Conservation (phyloP, 2,888 invertebrate species). For the Eupsilia transversa region DNA sequence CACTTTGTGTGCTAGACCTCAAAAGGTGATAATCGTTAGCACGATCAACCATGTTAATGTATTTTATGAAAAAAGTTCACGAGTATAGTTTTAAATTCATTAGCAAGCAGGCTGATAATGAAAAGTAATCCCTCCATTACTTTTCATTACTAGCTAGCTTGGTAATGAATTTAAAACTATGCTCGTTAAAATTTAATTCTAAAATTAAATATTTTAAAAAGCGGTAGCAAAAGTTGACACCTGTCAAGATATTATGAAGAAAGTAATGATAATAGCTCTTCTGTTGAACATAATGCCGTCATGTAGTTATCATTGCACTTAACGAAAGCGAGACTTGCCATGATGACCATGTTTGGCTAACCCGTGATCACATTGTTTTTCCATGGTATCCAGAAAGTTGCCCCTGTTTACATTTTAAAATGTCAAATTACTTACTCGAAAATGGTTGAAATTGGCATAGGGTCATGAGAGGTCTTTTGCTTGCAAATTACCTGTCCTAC, state of each 20-base stretch:
- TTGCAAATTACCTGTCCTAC: no score
- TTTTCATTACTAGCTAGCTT: no score
- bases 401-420: no score
- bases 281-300: background rate
- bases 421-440: no score
- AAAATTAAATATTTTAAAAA: background rate
- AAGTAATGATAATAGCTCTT: background rate
- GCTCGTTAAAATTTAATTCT: background rate
- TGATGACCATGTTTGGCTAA: background rate
- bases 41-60: constrained; percentile 25
- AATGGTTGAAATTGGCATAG: no score
- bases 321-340: background rate
- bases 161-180: no score
- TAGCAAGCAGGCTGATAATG: constrained; percentile 30
- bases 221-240: background rate
- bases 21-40: constrained; percentile 48
- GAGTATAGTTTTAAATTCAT: constrained; percentile 52
- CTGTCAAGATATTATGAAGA: background rate
- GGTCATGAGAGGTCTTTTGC: no score
- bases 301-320: no score
- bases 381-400: background rate
- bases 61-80: constrained; percentile 21
- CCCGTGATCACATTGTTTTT: background rate
- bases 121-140: constrained; percentile 31
- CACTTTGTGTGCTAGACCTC: background rate